These are phyloP conservation scores for Papilio polyxenes DNA, from an alignment of 1,140 invertebrate species.

Conservation along the genomic window DNA sequence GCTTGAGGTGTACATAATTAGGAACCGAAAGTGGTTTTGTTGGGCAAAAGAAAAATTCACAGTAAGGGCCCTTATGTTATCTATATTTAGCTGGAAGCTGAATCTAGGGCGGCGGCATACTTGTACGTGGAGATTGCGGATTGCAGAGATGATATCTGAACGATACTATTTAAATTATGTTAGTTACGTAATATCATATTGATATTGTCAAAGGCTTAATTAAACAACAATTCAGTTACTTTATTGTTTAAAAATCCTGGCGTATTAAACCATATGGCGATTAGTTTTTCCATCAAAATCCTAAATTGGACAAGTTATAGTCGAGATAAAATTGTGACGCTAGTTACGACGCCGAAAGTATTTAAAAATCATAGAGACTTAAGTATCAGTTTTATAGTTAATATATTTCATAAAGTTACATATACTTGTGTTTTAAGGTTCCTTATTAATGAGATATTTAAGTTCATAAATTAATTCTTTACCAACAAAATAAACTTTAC, in stretches of 20 bases:
- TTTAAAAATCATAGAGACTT: too few relatives aligned
- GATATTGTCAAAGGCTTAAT: neutral
- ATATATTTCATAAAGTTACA: too few relatives aligned
- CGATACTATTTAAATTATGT: slow-evolving; percentile 8
- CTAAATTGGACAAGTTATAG: too few relatives aligned
- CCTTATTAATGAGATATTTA: too few relatives aligned
- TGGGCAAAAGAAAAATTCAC: neutral
- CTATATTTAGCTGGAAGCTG: slow-evolving; percentile 41
- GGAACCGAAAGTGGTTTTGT: neutral
- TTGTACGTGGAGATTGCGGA: slow-evolving; percentile 37
- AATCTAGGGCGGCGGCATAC: slow-evolving; percentile 37
- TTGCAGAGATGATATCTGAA: slow-evolving; percentile 38
- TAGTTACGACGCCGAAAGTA: too few relatives aligned
- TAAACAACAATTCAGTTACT: neutral
- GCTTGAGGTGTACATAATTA: neutral
- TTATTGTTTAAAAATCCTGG: neutral
- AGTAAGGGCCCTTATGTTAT: slow-evolving; percentile 39
- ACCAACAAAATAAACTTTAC: neutral
- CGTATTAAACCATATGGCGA: too few relatives aligned
- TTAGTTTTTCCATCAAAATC: too few relatives aligned
- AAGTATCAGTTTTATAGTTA: too few relatives aligned
- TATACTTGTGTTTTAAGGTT: too few relatives aligned
- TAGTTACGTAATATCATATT: neutral
- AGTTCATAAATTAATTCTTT: neutral
- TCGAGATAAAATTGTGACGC: too few relatives aligned